Conservation (phyloP, 2,113 vertebrate species). For the Haemorhous mexicanus region DNA sequence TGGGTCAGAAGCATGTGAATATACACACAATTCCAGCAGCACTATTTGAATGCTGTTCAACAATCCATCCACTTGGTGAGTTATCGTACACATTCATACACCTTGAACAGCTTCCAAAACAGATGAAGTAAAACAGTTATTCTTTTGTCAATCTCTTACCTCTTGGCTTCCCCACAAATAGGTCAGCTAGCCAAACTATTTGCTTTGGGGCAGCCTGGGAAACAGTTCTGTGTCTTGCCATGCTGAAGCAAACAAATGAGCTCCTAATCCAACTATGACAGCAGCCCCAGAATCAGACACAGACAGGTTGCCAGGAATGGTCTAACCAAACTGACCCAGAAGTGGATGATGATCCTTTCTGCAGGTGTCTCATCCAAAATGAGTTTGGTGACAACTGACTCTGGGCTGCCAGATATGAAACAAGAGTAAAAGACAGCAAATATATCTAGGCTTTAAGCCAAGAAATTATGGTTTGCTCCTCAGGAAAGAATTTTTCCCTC, state of each 20-base stretch:
- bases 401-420: not conserved
- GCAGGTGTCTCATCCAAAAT: not conserved
- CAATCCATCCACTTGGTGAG: not conserved
- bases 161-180: not conserved
- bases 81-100: not conserved
- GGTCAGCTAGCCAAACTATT: not conserved
- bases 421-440: not conserved
- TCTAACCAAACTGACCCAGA: not conserved
- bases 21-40: not conserved
- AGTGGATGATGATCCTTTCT: not conserved
- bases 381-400: not conserved
- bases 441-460: not conserved
- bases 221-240: not conserved
- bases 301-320: not conserved
- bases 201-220: not conserved
- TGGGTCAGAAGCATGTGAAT: not conserved
- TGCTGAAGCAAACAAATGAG: not conserved
- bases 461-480: not conserved
- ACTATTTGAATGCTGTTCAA: not conserved
- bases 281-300: not conserved
- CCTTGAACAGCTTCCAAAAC: not conserved
- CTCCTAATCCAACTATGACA: not conserved
- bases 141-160: not conserved
- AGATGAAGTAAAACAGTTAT: not conserved
- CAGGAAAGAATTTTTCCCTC: not conserved